Conservation (phyloP, 2,113 vertebrate genomes). For the Synchiropus splendidus region DNA sequence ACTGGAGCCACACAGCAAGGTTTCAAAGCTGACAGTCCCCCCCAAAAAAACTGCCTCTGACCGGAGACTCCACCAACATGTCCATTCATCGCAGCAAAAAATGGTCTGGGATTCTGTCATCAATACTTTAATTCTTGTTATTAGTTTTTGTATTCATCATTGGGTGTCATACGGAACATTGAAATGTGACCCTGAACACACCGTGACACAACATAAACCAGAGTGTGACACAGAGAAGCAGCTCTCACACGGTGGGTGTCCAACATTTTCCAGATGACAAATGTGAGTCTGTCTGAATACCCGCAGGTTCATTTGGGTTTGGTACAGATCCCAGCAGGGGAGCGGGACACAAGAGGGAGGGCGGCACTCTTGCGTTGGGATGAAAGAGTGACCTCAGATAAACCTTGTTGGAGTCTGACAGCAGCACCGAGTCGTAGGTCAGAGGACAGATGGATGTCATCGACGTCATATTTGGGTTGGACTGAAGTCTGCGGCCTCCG, state of each 20-base stretch:
- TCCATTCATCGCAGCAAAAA: constrained; percentile 8
- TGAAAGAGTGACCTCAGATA: constrained; percentile 30
- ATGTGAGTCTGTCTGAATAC: constrained; percentile 7
- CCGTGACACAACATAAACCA: background rate
- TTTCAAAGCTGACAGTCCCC: constrained; percentile 14
- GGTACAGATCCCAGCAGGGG: constrained; percentile 39
- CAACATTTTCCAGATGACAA: too few species aligned
- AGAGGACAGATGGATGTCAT: too few species aligned
- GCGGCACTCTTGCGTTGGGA: constrained; percentile 22
- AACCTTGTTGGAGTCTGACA: constrained; percentile 9
- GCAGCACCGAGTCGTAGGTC: too few species aligned
- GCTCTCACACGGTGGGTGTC: background rate
- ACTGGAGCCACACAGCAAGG: constrained; percentile 12
- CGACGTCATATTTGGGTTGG: too few species aligned
- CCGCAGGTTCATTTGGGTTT: constrained; percentile 33
- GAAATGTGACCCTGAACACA: constrained; percentile 1
- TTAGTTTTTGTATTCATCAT: too few species aligned
- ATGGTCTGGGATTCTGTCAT: too few species aligned
- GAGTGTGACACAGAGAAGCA: background rate
- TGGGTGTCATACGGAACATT: too few species aligned
- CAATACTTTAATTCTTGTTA: too few species aligned
- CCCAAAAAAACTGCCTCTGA: constrained; percentile 20
- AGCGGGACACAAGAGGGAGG: constrained; percentile 34
- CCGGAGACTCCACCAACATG: constrained; percentile 18
- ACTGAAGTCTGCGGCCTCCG: too few species aligned